These are phyloP conservation scores for Petroica traversi DNA, from an alignment of 2,113 vertebrate genomes.

Conservation along the genomic window DNA sequence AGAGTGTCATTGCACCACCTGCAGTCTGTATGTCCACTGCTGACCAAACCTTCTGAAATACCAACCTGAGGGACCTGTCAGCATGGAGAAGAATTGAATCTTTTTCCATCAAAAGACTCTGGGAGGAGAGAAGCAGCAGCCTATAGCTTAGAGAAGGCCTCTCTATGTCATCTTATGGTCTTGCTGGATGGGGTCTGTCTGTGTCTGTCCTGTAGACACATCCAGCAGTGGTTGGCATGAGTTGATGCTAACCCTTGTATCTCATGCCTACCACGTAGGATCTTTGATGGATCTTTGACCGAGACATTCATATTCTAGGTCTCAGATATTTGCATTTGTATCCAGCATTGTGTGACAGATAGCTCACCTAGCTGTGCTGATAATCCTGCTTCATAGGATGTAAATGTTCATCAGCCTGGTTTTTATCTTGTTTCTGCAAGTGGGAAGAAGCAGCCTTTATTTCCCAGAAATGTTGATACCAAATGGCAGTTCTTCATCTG, in stretches of 20 bases:
- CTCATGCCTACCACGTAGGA: background rate
- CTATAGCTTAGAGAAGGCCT: background rate
- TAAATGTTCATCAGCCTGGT: background rate
- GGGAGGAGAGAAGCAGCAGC: background rate
- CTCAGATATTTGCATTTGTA: background rate
- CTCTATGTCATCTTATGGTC: background rate
- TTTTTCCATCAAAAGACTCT: background rate
- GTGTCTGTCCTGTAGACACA: background rate
- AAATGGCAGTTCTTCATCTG: background rate
- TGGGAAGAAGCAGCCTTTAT: background rate
- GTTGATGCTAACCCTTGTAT: background rate
- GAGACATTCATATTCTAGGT: background rate
- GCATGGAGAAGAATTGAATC: background rate
- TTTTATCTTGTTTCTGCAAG: background rate
- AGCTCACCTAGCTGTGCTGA: background rate
- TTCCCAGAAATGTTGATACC: constrained; percentile 31
- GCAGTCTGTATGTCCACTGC: background rate
- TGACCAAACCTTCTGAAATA: background rate
- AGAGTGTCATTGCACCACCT: rapidly evolving
- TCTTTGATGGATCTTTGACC: background rate
- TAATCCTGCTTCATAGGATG: background rate
- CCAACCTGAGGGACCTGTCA: background rate
- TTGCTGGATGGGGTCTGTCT: background rate
- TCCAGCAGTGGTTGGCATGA: background rate
- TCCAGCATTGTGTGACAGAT: background rate